phyloP scores from a whole-genome alignment of 2,797 vertebrate genomes.

The Malurus leucopterus region DNA sequence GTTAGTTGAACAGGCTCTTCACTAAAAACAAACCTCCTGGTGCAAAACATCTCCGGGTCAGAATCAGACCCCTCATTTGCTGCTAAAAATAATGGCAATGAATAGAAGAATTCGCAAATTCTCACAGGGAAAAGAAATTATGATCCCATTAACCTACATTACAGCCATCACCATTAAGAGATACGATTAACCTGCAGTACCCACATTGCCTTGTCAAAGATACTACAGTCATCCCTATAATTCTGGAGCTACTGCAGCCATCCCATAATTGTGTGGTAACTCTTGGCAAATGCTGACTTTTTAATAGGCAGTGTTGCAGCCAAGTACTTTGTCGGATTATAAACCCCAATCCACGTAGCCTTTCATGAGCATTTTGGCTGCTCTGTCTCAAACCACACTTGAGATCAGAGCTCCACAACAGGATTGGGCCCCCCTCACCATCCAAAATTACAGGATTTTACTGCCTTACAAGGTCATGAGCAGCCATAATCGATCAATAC shows the following conservation, averaged over 20 bases:
- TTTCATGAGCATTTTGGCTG: neutral
- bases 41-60: neutral
- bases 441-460: neutral
- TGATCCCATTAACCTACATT: slow-evolving; percentile 60
- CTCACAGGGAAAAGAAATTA: slow-evolving; percentile 38
- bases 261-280: neutral
- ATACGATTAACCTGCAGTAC: slow-evolving; percentile 41
- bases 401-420: neutral
- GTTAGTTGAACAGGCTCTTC: neutral
- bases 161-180: slow-evolving; percentile 36
- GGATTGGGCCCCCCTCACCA: neutral
- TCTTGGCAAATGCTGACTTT: neutral
- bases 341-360: fast-evolving
- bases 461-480: neutral
- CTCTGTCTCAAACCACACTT: neutral
- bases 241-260: neutral
- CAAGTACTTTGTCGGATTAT: neutral
- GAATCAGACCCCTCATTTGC: slow-evolving; percentile 10
- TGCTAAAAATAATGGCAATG: slow-evolving; percentile 45
- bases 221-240: neutral
- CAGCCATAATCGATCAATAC: neutral
- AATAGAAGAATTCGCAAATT: slow-evolving; percentile 22
- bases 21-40: neutral
- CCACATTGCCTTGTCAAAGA: neutral
- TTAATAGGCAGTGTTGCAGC: neutral